These are phyloP conservation scores for Enteromius radiatus DNA, from an alignment of 2,797 vertebrate species.

Conservation along the genomic window DNA sequence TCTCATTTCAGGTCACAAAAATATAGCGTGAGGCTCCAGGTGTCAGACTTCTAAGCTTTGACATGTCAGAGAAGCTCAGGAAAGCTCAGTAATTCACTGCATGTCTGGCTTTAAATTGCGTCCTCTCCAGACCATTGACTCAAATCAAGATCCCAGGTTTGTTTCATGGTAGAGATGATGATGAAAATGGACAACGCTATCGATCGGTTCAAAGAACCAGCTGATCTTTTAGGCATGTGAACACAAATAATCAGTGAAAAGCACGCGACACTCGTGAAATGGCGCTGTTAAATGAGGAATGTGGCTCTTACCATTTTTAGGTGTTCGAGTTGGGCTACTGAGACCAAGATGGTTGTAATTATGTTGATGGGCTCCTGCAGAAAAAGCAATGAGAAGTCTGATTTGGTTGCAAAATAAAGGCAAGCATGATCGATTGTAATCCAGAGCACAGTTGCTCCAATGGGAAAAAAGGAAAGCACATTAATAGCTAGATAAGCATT, in stretches of 20 bases:
- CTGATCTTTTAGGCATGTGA: slow-evolving; percentile 27
- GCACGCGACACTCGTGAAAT: neutral
- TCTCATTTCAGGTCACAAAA: neutral
- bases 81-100: neutral
- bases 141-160: slow-evolving; percentile 56
- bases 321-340: slow-evolving; percentile 92
- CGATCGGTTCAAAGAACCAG: slow-evolving; percentile 30
- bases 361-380: slow-evolving; percentile 95
- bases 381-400: slow-evolving; percentile 79
- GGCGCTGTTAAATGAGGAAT: slow-evolving; percentile 34
- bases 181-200: slow-evolving; percentile 41
- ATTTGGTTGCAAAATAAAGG: slow-evolving; percentile 47
- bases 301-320: slow-evolving; percentile 91
- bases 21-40: neutral
- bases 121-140: slow-evolving; percentile 50
- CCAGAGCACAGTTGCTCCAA: slow-evolving; percentile 8
- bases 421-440: slow-evolving; percentile 38
- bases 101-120: slow-evolving; percentile 7
- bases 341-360: slow-evolving; percentile 94
- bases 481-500: slow-evolving; percentile 5
- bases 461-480: slow-evolving; percentile 34
- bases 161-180: slow-evolving; percentile 50
- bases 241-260: slow-evolving; percentile 8
- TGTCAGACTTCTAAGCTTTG: slow-evolving; percentile 6
- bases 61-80: neutral